phyloP scores from a whole-genome alignment of 2,113 vertebrate genomes.

The Triplophysa siluroides region DNA sequence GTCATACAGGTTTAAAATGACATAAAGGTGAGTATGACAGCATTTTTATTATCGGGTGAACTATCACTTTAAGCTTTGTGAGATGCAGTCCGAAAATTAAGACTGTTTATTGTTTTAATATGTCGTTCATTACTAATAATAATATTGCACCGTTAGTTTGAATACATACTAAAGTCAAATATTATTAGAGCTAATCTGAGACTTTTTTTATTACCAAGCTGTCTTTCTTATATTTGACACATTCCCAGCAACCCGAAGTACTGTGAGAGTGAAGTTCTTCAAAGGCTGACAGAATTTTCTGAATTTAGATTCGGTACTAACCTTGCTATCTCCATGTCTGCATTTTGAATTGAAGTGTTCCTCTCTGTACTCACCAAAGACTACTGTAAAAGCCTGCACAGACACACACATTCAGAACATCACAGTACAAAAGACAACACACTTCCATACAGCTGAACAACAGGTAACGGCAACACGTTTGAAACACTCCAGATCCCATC shows the following conservation, averaged over 20 bases:
- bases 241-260: neutral
- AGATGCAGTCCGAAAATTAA: no score
- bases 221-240: neutral
- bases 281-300: constrained; percentile 42
- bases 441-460: neutral
- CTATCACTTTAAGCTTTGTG: no score
- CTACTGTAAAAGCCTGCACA: constrained; percentile 77
- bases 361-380: constrained; percentile 72
- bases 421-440: neutral
- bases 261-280: neutral
- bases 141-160: no score
- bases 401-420: constrained; percentile 48
- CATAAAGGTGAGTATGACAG: no score
- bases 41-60: no score
- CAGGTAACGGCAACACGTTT: neutral
- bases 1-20: no score
- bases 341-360: constrained; percentile 58
- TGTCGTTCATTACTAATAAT: no score
- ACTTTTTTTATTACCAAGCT: no score
- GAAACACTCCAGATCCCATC: neutral
- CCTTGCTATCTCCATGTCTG: constrained; percentile 59
- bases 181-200: no score
- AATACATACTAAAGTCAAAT: no score
- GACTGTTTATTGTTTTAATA: no score
- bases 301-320: constrained; percentile 24